A percentile compares a stretch with the other conserved stretches of the same genome.
Evolutionary conservation across 2,113 vertebrate genomes (phyloP).

Genomic region (Morphnarchus princeps): DNA sequence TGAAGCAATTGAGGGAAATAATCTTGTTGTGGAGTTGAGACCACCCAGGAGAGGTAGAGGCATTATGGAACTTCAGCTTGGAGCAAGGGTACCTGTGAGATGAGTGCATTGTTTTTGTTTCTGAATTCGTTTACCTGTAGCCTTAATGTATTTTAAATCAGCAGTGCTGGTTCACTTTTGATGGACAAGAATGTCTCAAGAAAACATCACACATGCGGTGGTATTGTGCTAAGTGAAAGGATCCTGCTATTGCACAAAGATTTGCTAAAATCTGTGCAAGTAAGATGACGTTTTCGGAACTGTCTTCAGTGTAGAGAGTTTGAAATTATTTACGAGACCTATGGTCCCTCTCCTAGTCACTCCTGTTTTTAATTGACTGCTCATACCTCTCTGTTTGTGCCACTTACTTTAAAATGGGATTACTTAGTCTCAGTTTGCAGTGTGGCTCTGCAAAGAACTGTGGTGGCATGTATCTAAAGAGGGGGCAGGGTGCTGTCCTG

Average conservation of each 20-base stretch:
- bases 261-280: neutral
- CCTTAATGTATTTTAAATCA: neutral
- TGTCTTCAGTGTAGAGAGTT: neutral
- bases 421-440: neutral
- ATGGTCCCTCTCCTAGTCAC: neutral
- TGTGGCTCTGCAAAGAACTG: neutral
- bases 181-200: neutral
- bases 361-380: neutral
- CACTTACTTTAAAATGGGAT: neutral
- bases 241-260: neutral
- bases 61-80: neutral
- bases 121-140: neutral
- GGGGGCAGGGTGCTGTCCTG: neutral
- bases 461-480: neutral
- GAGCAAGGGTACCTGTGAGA: neutral
- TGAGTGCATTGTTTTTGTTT: neutral
- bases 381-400: neutral
- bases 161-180: neutral
- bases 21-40: neutral
- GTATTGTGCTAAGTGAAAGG: neutral
- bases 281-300: neutral
- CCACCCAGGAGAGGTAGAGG: neutral
- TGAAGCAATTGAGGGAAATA: neutral
- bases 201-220: accelerated
- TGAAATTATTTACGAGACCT: neutral